These are phyloP conservation scores for Ceyx melanurus DNA, from an alignment of 2,113 vertebrate species.

Conservation along the genomic window DNA sequence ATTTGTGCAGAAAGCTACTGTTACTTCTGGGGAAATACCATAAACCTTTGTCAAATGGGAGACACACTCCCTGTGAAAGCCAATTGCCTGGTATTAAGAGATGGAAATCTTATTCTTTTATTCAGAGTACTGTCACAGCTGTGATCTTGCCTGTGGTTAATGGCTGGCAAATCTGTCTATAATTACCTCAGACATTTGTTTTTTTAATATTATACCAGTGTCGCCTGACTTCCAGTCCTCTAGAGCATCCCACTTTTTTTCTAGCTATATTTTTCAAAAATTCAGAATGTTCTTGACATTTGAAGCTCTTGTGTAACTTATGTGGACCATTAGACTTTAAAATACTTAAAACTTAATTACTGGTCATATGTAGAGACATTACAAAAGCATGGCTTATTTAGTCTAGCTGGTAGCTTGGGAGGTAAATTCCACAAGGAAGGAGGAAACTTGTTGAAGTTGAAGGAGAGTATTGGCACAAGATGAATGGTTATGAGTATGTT, in stretches of 20 bases:
- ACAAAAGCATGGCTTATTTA: slow-evolving; percentile 38
- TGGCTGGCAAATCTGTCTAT: slow-evolving; percentile 18
- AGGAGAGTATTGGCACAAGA: slow-evolving; percentile 37
- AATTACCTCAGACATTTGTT: slow-evolving; percentile 22
- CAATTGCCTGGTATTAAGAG: background rate
- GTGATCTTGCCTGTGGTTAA: slow-evolving; percentile 30
- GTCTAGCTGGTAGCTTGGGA: slow-evolving; percentile 29
- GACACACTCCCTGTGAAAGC: background rate
- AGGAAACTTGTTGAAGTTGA: slow-evolving; percentile 51
- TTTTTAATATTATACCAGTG: background rate
- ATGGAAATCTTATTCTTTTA: slow-evolving; percentile 28
- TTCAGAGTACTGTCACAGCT: slow-evolving; percentile 31
- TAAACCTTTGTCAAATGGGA: background rate
- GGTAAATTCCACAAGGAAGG: slow-evolving; percentile 3
- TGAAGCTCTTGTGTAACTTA: background rate
- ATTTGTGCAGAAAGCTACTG: background rate
- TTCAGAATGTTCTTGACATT: background rate
- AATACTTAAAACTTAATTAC: background rate
- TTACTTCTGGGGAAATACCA: background rate
- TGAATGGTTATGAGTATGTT: slow-evolving; percentile 14
- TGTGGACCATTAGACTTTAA: background rate
- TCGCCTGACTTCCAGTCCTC: background rate
- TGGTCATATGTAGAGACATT: background rate
- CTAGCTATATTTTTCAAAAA: background rate
- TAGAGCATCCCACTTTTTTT: background rate